phyloP scores from a whole-genome alignment of 2,797 vertebrate species.

The Karalla daura region DNA sequence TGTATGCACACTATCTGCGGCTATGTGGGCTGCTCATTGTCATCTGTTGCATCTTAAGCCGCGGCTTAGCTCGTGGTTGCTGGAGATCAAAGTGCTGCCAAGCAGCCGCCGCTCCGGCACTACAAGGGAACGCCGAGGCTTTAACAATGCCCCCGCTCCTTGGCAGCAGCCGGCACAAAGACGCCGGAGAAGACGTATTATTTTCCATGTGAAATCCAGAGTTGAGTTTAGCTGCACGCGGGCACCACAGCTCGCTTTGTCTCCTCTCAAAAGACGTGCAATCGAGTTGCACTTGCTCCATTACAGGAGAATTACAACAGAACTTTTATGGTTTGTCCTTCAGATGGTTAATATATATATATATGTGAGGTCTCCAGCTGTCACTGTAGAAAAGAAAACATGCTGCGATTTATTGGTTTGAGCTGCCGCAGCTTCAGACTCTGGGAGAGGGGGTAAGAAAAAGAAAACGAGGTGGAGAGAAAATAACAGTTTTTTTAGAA shows the following conservation, averaged over 20 bases:
- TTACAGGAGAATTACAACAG: neutral
- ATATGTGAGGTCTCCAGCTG: neutral
- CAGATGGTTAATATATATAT: neutral
- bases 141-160: conserved; percentile 41
- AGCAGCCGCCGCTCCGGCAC: conserved; percentile 17
- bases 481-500: too few relatives aligned
- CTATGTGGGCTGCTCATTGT: conserved; percentile 32
- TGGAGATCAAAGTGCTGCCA: conserved; percentile 56
- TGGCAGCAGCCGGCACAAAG: conserved; percentile 16
- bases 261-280: neutral
- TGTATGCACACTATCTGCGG: conserved; percentile 21
- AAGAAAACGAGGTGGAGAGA: too few relatives aligned
- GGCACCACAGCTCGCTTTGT: conserved; percentile 7
- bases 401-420: neutral
- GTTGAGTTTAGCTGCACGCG: conserved; percentile 22
- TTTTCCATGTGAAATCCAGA: conserved; percentile 43
- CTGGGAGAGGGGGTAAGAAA: conserved; percentile 9
- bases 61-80: conserved; percentile 42
- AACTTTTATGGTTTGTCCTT: conserved; percentile 1
- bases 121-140: conserved; percentile 34
- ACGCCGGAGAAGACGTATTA: conserved; percentile 30
- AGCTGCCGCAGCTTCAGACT: neutral
- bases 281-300: conserved; percentile 9
- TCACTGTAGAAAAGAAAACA: neutral
- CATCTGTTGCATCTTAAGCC: conserved; percentile 50